A percentile compares a stretch with the other conserved stretches of the same genome.
phyloP scores from a whole-genome alignment of 2,113 vertebrate genomes.

The Serinus canaria region DNA sequence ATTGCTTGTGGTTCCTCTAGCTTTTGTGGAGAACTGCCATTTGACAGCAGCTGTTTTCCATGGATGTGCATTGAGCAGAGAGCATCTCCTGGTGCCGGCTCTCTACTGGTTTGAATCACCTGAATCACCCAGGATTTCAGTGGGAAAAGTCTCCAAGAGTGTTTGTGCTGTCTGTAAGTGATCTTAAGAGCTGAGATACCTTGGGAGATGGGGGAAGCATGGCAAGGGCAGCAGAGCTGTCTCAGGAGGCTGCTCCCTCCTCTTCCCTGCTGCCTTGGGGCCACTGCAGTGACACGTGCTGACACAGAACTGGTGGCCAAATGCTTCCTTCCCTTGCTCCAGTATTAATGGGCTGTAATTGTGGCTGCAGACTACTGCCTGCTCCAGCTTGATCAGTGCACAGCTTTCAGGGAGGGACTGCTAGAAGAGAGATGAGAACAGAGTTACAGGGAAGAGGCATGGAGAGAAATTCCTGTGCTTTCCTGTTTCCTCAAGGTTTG shows the following conservation, averaged over 20 bases:
- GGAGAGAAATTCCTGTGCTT: background rate
- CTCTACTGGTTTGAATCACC: background rate
- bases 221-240: background rate
- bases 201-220: background rate
- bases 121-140: background rate
- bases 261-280: background rate
- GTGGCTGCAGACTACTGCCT: background rate
- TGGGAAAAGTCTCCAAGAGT: background rate
- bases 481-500: background rate
- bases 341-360: background rate
- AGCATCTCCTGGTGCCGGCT: background rate
- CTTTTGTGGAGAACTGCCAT: background rate
- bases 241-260: background rate
- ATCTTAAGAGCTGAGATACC: background rate
- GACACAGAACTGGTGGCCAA: background rate
- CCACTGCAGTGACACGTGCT: background rate
- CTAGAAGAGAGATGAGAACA: background rate
- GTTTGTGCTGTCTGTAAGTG: background rate
- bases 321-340: background rate
- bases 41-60: background rate
- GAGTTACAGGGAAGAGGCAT: background rate
- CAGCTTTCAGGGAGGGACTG: background rate
- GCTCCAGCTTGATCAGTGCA: background rate
- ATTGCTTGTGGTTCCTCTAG: background rate
- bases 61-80: background rate